Evolutionary conservation across 2,888 invertebrate species (phyloP).

Genomic region (Trilocha varians): DNA sequence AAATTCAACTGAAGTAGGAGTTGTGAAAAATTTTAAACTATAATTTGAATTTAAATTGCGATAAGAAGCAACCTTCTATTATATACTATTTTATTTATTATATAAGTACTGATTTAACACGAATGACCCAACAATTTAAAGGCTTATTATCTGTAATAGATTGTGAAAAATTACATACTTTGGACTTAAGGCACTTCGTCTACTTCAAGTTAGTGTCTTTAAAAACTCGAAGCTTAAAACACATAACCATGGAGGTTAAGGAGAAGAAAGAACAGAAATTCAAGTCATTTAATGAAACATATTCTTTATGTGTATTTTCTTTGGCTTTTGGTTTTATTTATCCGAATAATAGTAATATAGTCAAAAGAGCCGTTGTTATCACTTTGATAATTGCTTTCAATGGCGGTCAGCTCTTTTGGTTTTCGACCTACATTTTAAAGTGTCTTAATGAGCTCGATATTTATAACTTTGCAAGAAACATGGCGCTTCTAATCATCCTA

Average conservation of each 20-base stretch:
- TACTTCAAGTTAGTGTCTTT: not conserved
- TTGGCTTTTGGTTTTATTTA: constrained; percentile 40
- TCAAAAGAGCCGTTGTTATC: constrained; percentile 21
- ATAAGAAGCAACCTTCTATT: no score
- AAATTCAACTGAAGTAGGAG: no score
- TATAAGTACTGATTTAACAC: constrained; percentile 15
- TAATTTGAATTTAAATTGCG: no score
- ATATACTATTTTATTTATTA: no score
- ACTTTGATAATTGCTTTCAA: constrained; percentile 21
- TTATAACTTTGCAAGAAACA: constrained; percentile 38
- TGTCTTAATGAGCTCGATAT: constrained; percentile 33
- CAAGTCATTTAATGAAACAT: constrained; percentile 41
- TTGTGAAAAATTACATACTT: constrained; percentile 6
- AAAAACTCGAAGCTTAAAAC: not conserved
- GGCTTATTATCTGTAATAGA: constrained; percentile 17
- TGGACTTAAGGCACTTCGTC: constrained; percentile 6
- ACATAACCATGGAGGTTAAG: not conserved
- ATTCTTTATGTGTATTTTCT: constrained; percentile 36
- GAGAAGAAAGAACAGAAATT: constrained; percentile 21
- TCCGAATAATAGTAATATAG: constrained; percentile 34
- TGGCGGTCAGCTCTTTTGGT: constrained; percentile 38
- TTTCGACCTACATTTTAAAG: constrained; percentile 30
- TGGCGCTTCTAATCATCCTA: constrained; percentile 34
- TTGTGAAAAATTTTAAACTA: no score
- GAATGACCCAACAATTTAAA: constrained; percentile 22